Percentiles rank a stretch among this genome's conserved stretches.
phyloP scores from a whole-genome alignment of 2,113 vertebrate species.

The Rhea pennata region DNA sequence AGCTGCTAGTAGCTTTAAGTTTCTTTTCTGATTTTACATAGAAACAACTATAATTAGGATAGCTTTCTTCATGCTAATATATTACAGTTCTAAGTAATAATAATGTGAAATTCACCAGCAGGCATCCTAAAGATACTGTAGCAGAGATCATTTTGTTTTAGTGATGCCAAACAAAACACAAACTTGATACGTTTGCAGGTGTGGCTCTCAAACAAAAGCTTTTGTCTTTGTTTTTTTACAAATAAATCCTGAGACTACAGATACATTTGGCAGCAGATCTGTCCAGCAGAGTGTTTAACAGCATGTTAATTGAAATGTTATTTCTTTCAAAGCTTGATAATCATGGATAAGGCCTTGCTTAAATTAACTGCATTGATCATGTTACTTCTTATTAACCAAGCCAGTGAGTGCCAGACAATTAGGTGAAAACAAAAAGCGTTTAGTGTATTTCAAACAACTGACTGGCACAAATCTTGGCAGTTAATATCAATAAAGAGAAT shows the following conservation, averaged over 20 bases:
- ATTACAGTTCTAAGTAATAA: background rate
- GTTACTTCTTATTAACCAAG: background rate
- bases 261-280: background rate
- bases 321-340: background rate
- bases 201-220: background rate
- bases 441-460: background rate
- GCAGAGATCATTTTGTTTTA: background rate
- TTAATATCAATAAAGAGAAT: background rate
- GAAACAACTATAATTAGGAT: background rate
- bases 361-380: background rate
- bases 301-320: background rate
- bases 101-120: background rate
- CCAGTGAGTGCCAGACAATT: background rate
- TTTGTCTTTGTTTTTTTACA: background rate
- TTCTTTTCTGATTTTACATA: background rate
- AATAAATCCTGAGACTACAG: background rate
- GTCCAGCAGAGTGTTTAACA: background rate
- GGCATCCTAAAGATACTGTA: background rate
- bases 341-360: rapidly evolving
- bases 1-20: background rate
- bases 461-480: background rate
- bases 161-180: background rate
- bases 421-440: background rate
- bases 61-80: background rate
- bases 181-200: background rate